Percentiles rank a stretch among this genome's conserved stretches.
Conservation (phyloP, 1,140 invertebrate species). For the Asobara japonica region DNA sequence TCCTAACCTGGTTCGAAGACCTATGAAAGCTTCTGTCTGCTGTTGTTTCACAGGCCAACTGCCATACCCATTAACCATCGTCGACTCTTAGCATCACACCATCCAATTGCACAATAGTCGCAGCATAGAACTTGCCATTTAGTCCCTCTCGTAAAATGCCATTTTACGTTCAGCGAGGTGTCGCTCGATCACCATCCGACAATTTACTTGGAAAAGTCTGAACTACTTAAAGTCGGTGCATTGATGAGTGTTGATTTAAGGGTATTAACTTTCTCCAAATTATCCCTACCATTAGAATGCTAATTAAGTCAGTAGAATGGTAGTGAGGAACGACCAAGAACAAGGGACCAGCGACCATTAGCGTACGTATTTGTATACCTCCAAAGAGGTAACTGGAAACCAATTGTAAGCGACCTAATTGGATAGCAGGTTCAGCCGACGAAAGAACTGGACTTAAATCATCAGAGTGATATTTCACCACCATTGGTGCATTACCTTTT, state of each 20-base stretch:
- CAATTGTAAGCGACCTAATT: slow-evolving; percentile 28
- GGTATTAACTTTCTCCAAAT: not conserved
- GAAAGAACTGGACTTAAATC: not conserved
- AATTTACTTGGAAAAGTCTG: not conserved
- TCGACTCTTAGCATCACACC: too few relatives aligned
- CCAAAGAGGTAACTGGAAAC: slow-evolving; percentile 6
- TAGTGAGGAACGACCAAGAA: not conserved
- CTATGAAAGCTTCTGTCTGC: too few relatives aligned
- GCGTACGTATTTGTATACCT: not conserved
- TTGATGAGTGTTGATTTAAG: not conserved
- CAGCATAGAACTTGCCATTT: slow-evolving; percentile 2
- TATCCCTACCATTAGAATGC: slow-evolving; percentile 16
- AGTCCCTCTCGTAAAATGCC: not conserved
- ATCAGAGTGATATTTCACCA: not conserved
- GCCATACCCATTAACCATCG: too few relatives aligned
- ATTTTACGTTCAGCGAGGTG: not conserved
- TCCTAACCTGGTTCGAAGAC: too few relatives aligned
- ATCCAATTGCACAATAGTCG: too few relatives aligned
- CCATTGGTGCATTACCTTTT: not conserved
- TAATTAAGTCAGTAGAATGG: slow-evolving; percentile 19
- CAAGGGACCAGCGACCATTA: not conserved
- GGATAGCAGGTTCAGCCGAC: not conserved
- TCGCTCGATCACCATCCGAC: too few relatives aligned
- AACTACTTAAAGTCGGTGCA: not conserved
- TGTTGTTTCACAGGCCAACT: too few relatives aligned